These are phyloP conservation scores for Alcis repandata DNA, from an alignment of 2,888 invertebrate species.

Conservation along the genomic window DNA sequence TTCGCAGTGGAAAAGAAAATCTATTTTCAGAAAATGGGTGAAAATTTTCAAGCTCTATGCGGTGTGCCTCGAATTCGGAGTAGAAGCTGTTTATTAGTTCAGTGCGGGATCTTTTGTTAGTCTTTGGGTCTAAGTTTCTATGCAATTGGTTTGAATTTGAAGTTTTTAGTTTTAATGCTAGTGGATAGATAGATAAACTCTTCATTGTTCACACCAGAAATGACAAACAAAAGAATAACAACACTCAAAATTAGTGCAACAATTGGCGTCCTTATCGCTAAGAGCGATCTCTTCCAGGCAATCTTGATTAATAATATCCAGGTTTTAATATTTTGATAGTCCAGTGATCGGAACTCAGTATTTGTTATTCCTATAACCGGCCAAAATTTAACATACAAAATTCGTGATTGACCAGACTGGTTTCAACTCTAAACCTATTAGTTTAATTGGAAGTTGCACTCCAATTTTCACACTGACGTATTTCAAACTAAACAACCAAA, in stretches of 20 bases:
- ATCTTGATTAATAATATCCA: too few relatives aligned
- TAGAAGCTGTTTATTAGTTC: slow-evolving; percentile 45
- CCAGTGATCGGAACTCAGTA: too few relatives aligned
- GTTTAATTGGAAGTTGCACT: too few relatives aligned
- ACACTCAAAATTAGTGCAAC: too few relatives aligned
- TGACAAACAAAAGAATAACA: too few relatives aligned
- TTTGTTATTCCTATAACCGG: background rate
- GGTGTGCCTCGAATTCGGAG: slow-evolving; percentile 44
- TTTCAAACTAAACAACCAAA: background rate
- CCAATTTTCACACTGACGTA: background rate
- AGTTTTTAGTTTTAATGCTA: slow-evolving; percentile 11
- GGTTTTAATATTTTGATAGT: too few relatives aligned
- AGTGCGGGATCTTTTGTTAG: slow-evolving; percentile 37
- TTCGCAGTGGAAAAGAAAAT: slow-evolving; percentile 41
- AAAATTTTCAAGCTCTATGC: slow-evolving; percentile 43
- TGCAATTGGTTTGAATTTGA: slow-evolving; percentile 9
- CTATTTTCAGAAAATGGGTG: slow-evolving; percentile 46
- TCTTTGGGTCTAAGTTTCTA: slow-evolving; percentile 30
- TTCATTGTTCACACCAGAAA: too few relatives aligned
- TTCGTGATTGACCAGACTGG: too few relatives aligned
- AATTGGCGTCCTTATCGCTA: too few relatives aligned
- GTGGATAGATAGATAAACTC: background rate
- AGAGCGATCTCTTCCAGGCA: too few relatives aligned
- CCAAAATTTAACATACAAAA: background rate
- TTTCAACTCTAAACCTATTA: too few relatives aligned